These are phyloP conservation scores for Ladona fulva DNA, from an alignment of 1,140 invertebrate genomes.

Conservation along the genomic window DNA sequence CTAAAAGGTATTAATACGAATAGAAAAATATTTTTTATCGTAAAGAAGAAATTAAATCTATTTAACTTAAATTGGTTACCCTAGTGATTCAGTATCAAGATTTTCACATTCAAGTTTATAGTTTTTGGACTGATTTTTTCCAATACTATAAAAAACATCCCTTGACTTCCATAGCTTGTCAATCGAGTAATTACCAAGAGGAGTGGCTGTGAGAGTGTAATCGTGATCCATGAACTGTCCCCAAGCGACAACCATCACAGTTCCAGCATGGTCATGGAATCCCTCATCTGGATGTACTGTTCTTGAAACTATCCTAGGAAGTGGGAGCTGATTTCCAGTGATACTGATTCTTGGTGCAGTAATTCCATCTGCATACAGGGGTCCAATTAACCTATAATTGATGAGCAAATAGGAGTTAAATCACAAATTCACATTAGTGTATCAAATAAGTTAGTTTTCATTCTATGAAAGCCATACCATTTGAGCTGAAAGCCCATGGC, in stretches of 20 bases:
- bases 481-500: neutral
- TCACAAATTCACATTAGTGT: neutral
- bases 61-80: no score
- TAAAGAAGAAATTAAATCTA: no score
- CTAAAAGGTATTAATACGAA: no score
- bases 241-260: slow-evolving; percentile 87
- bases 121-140: neutral
- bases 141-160: no score
- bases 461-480: neutral
- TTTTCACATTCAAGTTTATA: neutral
- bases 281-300: slow-evolving; percentile 87
- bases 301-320: slow-evolving; percentile 72
- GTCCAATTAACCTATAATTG: slow-evolving; percentile 54
- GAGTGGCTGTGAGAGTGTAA: slow-evolving; percentile 78
- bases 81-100: no score
- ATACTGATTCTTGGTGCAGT: slow-evolving; percentile 67
- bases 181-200: slow-evolving; percentile 51
- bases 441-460: slow-evolving; percentile 9
- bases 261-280: slow-evolving; percentile 87
- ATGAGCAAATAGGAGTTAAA: no score
- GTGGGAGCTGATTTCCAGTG: slow-evolving; percentile 63
- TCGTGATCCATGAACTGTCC: slow-evolving; percentile 94
- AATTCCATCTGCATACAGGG: slow-evolving; percentile 71
- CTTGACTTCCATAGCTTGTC: no score
- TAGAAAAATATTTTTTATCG: no score